phyloP scores from a whole-genome alignment of 2,888 invertebrate genomes.

The Bimastos eiseni region DNA sequence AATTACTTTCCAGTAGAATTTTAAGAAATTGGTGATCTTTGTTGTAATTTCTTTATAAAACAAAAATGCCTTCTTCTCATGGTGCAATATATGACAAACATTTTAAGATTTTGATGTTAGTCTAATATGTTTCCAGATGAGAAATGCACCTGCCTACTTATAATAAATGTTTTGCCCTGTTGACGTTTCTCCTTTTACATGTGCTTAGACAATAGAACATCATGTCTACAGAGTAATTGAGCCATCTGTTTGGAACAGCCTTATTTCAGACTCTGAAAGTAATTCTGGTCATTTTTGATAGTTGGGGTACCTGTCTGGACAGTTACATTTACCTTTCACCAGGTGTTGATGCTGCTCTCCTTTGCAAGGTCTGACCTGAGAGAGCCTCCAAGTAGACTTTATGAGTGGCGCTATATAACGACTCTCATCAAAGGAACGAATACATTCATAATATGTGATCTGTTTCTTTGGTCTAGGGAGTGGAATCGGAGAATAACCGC shows the following conservation, averaged over 20 bases:
- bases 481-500: conserved; percentile 37
- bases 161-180: not conserved
- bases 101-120: not conserved
- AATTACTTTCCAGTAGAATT: too few species aligned
- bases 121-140: not conserved
- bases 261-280: too few species aligned
- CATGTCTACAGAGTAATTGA: not conserved
- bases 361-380: not conserved
- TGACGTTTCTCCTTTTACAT: not conserved
- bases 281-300: not conserved
- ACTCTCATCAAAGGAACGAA: not conserved
- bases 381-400: not conserved
- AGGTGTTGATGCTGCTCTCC: not conserved
- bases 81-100: not conserved
- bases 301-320: not conserved
- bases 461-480: conserved; percentile 22
- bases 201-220: not conserved
- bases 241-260: not conserved
- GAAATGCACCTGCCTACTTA: not conserved
- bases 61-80: not conserved
- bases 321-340: not conserved
- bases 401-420: not conserved
- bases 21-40: not conserved
- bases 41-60: not conserved
- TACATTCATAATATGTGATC: not conserved